Conservation (phyloP, 1,140 invertebrate species). For the Neotoxoptera formosana region DNA sequence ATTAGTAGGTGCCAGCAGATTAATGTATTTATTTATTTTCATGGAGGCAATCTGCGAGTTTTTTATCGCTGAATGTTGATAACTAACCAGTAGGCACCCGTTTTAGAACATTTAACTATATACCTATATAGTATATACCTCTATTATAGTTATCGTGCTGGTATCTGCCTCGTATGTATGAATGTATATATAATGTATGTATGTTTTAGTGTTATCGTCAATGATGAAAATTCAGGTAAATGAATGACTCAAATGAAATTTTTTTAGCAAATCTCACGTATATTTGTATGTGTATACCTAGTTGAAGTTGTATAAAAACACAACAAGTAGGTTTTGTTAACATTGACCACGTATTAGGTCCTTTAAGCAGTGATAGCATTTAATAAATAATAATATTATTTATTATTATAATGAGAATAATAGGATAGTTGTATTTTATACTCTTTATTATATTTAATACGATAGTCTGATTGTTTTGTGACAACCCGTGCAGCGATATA, state of each 20-base stretch:
- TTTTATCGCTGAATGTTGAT: neutral
- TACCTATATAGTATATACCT: too few relatives aligned
- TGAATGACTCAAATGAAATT: neutral
- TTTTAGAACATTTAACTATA: neutral
- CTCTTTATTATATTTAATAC: neutral
- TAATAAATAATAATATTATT: neutral
- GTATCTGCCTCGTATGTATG: too few relatives aligned
- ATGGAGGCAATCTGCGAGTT: neutral
- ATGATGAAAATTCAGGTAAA: neutral
- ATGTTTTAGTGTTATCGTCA: neutral
- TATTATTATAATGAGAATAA: too few relatives aligned
- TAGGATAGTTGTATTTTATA: too few relatives aligned
- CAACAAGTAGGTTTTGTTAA: too few relatives aligned
- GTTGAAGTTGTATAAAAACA: neutral
- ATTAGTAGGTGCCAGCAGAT: neutral
- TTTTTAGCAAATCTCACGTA: neutral
- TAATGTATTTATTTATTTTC: neutral
- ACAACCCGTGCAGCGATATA: neutral
- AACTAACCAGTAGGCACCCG: neutral
- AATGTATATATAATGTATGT: too few relatives aligned
- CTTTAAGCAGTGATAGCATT: neutral
- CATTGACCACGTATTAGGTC: neutral
- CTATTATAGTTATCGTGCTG: neutral
- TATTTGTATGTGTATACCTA: neutral
- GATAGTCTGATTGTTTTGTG: neutral